Evolutionary conservation across 2,888 invertebrate species (phyloP).

Genomic region (Octodonta nipae): DNA sequence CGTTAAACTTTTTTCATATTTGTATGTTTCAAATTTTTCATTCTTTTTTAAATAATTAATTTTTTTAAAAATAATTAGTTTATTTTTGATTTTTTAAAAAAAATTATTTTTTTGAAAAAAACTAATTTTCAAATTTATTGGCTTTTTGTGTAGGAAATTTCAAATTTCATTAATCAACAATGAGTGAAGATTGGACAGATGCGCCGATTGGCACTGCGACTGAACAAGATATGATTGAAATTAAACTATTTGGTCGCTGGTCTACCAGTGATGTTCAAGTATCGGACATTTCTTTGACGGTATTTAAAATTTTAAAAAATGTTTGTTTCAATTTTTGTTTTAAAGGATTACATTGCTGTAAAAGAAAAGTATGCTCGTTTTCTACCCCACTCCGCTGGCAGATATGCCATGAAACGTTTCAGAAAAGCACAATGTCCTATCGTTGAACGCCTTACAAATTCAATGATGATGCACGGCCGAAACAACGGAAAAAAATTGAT

Average conservation of each 20-base stretch:
- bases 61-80: too few species aligned
- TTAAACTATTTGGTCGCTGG: constrained; percentile 94
- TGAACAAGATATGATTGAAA: constrained; percentile 79
- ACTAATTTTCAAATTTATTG: too few species aligned
- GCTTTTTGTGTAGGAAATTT: too few species aligned
- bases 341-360: constrained; percentile 80
- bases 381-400: constrained; percentile 93
- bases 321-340: constrained; percentile 6
- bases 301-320: too few species aligned
- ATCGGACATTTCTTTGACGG: constrained; percentile 90
- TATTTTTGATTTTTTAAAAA: too few species aligned
- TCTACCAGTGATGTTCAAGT: constrained; percentile 96
- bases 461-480: constrained; percentile 99
- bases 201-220: constrained; percentile 44
- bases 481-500: constrained; percentile 99
- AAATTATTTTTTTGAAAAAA: too few species aligned
- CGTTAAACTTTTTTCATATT: too few species aligned
- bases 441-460: constrained; percentile 93
- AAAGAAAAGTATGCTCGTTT: constrained; percentile 99
- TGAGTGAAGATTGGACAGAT: constrained; percentile 46
- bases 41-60: too few species aligned
- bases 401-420: constrained; percentile 96
- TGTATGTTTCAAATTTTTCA: too few species aligned
- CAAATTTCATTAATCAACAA: too few species aligned
- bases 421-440: constrained; percentile 99